Evolutionary conservation across 2,797 vertebrate genomes (phyloP).

Genomic region (Trichosurus vulpecula): DNA sequence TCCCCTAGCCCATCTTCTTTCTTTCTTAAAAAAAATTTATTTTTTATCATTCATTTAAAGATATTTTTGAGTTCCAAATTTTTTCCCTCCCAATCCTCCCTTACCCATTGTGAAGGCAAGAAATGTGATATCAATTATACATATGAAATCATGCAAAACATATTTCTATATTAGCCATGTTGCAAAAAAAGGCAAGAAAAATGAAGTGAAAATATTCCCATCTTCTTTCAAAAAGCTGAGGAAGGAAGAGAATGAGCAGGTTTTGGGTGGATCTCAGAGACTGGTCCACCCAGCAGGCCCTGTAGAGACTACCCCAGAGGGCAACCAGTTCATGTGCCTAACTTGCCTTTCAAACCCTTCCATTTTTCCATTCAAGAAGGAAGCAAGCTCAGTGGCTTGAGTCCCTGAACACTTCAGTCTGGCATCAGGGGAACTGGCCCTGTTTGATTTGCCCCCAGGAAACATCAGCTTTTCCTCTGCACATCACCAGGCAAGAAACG

Average conservation of each 20-base stretch:
- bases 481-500: neutral
- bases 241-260: neutral
- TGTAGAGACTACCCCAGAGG: neutral
- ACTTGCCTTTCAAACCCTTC: neutral
- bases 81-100: neutral
- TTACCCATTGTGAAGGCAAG: neutral
- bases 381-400: neutral
- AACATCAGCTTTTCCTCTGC: neutral
- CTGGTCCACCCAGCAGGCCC: neutral
- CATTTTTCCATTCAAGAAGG: neutral
- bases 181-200: neutral
- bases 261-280: neutral
- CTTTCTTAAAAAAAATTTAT: neutral
- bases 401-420: neutral
- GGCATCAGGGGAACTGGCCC: neutral
- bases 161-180: neutral
- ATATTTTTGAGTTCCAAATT: neutral
- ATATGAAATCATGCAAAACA: neutral
- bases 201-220: neutral
- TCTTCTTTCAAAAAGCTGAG: neutral
- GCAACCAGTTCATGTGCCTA: neutral
- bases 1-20: neutral
- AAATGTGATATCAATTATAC: neutral
- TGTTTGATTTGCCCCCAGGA: neutral
- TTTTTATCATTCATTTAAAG: neutral